phyloP scores from a whole-genome alignment of 2,888 invertebrate genomes.

The Ormyrus rosae region DNA sequence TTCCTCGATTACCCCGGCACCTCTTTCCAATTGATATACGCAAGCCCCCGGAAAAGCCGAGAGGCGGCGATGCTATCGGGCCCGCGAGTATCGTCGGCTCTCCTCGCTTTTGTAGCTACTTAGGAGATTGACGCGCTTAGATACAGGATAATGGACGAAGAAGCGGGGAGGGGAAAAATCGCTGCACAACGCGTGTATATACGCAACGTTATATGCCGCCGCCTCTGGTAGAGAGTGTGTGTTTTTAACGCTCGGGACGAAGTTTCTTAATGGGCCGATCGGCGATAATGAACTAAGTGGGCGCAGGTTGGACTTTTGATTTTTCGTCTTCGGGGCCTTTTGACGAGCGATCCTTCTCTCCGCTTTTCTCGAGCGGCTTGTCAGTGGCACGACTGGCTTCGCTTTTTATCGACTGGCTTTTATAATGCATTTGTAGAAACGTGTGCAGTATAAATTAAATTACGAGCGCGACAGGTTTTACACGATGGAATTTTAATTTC shows the following conservation, averaged over 20 bases:
- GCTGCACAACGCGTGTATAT: neutral
- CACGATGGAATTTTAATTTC: too few relatives aligned
- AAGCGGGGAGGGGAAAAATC: slow-evolving; percentile 22
- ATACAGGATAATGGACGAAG: slow-evolving; percentile 73
- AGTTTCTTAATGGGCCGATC: slow-evolving; percentile 59
- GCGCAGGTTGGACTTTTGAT: slow-evolving; percentile 22
- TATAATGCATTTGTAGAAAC: too few relatives aligned
- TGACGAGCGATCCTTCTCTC: neutral
- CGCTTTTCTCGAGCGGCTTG: neutral
- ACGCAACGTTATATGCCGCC: neutral
- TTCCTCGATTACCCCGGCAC: too few relatives aligned
- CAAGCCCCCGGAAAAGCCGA: neutral
- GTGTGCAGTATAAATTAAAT: too few relatives aligned
- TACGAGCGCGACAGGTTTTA: too few relatives aligned
- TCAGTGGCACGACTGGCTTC: too few relatives aligned
- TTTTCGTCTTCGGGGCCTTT: neutral
- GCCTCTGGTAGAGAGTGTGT: neutral
- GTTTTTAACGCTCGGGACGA: slow-evolving; percentile 30
- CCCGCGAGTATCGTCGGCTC: slow-evolving; percentile 21
- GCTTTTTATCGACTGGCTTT: too few relatives aligned
- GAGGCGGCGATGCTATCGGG: neutral
- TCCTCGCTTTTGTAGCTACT: slow-evolving; percentile 68
- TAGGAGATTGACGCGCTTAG: slow-evolving; percentile 74
- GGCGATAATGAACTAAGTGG: slow-evolving; percentile 45
- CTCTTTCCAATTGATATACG: neutral